Evolutionary conservation across 64 coral and sea anemone species (phyloP).

Genomic region (Astreopora myriophthalma): DNA sequence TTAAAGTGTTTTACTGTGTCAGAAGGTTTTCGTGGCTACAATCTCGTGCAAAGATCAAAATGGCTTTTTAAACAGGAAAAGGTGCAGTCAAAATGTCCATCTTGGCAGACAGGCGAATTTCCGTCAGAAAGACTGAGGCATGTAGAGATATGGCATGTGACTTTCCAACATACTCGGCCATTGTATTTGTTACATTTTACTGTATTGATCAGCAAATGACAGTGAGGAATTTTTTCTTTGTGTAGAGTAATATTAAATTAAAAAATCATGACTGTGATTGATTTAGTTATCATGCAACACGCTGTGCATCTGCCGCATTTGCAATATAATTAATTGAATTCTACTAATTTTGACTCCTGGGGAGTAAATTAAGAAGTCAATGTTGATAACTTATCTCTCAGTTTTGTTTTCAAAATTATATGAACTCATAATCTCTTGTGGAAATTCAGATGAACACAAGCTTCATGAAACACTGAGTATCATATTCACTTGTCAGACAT

Average conservation of each 20-base stretch:
- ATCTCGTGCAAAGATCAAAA: background rate
- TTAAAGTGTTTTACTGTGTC: no score
- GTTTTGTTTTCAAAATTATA: background rate
- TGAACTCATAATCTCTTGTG: background rate
- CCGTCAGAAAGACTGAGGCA: no score
- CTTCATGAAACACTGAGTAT: background rate
- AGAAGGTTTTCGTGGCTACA: background rate
- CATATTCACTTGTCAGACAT: background rate
- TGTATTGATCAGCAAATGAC: background rate
- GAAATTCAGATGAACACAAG: background rate
- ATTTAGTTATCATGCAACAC: background rate
- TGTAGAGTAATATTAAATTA: background rate
- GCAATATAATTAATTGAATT: background rate
- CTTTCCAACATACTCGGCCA: background rate
- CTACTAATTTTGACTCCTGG: background rate
- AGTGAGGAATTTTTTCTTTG: background rate
- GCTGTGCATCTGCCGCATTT: background rate
- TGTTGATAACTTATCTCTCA: background rate
- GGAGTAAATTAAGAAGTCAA: background rate
- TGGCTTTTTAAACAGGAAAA: slow-evolving; percentile 19
- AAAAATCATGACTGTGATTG: background rate
- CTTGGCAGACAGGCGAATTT: background rate
- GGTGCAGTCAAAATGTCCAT: background rate
- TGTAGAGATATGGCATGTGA: background rate
- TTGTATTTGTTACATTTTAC: background rate